phyloP scores from a whole-genome alignment of 2,797 vertebrate genomes.

The Lindbergichthys nudifrons region DNA sequence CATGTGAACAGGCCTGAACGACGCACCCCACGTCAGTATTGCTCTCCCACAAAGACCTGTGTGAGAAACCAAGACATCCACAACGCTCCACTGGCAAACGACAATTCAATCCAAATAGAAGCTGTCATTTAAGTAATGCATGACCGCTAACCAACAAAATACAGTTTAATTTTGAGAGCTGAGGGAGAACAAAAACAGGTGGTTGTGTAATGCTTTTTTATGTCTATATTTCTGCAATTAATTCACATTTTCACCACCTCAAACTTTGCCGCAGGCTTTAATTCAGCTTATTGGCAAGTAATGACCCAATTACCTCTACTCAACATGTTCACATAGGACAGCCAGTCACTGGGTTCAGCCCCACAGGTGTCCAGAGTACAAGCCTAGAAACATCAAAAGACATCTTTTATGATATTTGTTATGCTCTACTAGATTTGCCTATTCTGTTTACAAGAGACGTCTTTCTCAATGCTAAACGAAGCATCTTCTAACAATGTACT shows the following conservation, averaged over 20 bases:
- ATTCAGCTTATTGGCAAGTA: conserved; percentile 51
- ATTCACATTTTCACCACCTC: conserved; percentile 17
- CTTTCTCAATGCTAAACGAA: conserved; percentile 54
- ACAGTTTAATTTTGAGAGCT: background rate
- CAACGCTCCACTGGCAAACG: conserved; percentile 52
- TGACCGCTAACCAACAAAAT: conserved; percentile 36
- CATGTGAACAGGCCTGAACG: conserved; percentile 64
- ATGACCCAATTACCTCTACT: conserved; percentile 64
- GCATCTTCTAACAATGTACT: conserved; percentile 32
- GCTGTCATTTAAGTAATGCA: conserved; percentile 18
- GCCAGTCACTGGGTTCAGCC: conserved; percentile 69
- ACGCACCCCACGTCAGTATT: conserved; percentile 56
- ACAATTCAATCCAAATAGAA: conserved; percentile 55
- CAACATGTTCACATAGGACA: conserved; percentile 47
- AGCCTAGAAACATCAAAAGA: conserved; percentile 72
- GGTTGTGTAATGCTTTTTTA: background rate
- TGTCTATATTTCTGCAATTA: conserved; percentile 12
- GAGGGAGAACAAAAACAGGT: background rate
- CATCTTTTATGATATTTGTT: conserved; percentile 69
- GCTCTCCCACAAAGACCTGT: conserved; percentile 38
- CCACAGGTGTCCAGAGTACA: conserved; percentile 76
- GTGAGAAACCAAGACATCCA: conserved; percentile 56
- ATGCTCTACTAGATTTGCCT: conserved; percentile 68
- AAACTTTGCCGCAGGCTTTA: conserved; percentile 33
- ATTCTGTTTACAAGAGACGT: conserved; percentile 59